These are phyloP conservation scores for Sycophila texana DNA, from an alignment of 2,888 invertebrate genomes.

Conservation along the genomic window DNA sequence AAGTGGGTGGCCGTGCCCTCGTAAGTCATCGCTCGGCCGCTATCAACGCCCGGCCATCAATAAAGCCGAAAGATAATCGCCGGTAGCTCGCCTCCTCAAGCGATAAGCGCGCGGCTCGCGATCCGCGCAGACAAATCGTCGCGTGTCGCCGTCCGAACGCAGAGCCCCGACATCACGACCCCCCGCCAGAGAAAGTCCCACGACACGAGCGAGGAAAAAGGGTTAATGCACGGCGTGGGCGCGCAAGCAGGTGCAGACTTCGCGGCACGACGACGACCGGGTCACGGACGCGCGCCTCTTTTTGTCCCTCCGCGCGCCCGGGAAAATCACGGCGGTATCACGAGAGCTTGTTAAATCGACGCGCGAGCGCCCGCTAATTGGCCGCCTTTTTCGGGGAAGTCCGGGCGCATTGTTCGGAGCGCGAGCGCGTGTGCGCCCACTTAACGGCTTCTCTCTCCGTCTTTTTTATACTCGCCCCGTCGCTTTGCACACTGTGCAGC, in stretches of 20 bases:
- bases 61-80: too few species aligned
- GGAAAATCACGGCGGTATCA: slow-evolving; percentile 15
- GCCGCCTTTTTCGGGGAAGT: not conserved
- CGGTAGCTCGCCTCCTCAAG: too few species aligned
- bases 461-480: too few species aligned
- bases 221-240: slow-evolving; percentile 43
- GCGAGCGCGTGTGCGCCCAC: too few species aligned
- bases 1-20: too few species aligned
- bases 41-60: too few species aligned
- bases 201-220: slow-evolving; percentile 32
- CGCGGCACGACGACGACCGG: slow-evolving; percentile 43
- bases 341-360: slow-evolving; percentile 37
- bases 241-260: not conserved
- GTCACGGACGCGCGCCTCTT: slow-evolving; percentile 1
- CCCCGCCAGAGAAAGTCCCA: slow-evolving; percentile 7
- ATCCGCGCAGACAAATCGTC: too few species aligned
- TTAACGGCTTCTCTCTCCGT: too few species aligned
- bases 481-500: too few species aligned
- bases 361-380: slow-evolving; percentile 14
- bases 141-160: not conserved
- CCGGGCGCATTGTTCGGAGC: too few species aligned
- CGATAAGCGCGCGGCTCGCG: not conserved
- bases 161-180: not conserved
- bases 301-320: slow-evolving; percentile 14
- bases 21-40: too few species aligned